Evolutionary conservation across 2,888 invertebrate genomes (phyloP), one percentile per base, ranked within the genome.

Genomic region (Mongoloraphidia duomilia): DNA sequence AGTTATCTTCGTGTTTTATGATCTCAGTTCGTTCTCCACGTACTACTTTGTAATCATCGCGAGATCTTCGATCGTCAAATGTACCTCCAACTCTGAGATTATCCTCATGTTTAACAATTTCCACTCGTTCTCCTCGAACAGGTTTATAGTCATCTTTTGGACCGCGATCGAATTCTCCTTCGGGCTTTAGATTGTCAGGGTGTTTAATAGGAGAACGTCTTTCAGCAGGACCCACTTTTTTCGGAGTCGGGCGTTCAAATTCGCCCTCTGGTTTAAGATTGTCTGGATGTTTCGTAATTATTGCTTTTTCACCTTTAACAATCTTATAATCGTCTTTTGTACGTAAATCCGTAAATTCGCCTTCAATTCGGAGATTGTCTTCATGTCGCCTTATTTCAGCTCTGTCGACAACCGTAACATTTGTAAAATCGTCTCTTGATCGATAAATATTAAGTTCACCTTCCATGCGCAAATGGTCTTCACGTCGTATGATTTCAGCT

Each of bases 351-450:
- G 71, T 68, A 56, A 77, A 76, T 59, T 76, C 75, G 26, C 77
- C 79, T 66, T 76, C 77, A 56, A 76, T 72, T 38, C 70, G 72
- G 9, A 81, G 68, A 60, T 80, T 80, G 56, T 82, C 82, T 52
- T 70, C 69, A 53, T 74, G 61, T 70, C 70, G 73, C 46, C 72
- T 65, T 44, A 76, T 70, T 53, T 77, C 73, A 9, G 74, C 70
- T 53, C 75, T 69, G 60, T 79, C 76, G 12, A 74, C 76, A 8
- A 77, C 79, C 47, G 68, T 68, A 17, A 72, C 71, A 6, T 72
- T 70, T 12, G 69, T 69, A 50, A 76, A 72, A 60, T 77, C 70
- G 63, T 76, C 71, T 55, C 70, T 70, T 53, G 67, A 60, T 72
- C 73, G 56, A 71, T 67, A 62, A 74, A 58, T 54, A 57, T 62